Conservation (phyloP, 2,113 vertebrate genomes). For the Uropsilus gracilis region DNA sequence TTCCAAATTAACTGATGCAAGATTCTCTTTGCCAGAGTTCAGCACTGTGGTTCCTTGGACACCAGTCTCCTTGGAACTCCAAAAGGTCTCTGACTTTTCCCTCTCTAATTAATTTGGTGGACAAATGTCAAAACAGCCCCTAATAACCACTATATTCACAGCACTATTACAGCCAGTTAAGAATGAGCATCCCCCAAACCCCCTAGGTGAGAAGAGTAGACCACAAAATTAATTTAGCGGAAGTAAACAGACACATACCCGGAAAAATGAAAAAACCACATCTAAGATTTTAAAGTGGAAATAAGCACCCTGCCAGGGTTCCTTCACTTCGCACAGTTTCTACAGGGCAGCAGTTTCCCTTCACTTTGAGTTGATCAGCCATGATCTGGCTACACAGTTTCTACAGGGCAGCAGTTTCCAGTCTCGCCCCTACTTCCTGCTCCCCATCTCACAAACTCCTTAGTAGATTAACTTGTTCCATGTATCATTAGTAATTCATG, state of each 20-base stretch:
- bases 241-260: not conserved
- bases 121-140: not conserved
- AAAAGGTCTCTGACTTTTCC: not conserved
- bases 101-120: not conserved
- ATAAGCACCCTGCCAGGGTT: not conserved
- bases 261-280: not conserved
- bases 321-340: not conserved
- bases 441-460: conserved; percentile 6
- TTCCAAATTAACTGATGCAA: not conserved
- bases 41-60: not conserved
- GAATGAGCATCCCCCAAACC: not conserved
- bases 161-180: not conserved
- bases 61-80: not conserved
- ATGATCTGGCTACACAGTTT: not conserved
- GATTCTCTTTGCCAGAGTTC: not conserved
- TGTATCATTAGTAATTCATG: conserved; percentile 73
- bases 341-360: not conserved
- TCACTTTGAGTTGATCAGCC: not conserved
- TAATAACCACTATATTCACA: not conserved
- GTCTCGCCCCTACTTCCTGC: conserved; percentile 26
- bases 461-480: conserved; percentile 53
- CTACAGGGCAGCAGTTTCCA: not conserved
- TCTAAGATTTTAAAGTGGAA: not conserved
- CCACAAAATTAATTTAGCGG: not conserved
- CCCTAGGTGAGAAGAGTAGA: not conserved